Evolutionary conservation across 2,888 invertebrate genomes (phyloP).

Genomic region (Harpalus rufipes): DNA sequence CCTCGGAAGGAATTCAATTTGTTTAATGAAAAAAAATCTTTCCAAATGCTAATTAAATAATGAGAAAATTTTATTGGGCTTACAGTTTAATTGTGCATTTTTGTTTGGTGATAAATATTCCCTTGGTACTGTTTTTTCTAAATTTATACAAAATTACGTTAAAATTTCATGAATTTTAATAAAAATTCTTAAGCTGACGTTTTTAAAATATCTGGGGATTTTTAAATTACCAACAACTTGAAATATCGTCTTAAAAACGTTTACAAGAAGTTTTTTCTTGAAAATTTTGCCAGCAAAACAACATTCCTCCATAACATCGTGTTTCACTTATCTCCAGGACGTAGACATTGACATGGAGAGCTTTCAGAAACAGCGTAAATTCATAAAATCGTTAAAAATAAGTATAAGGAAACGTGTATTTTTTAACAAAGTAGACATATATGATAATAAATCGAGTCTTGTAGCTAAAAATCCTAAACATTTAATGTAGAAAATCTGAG

Average conservation of each 20-base stretch:
- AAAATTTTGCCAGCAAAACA: constrained; percentile 15
- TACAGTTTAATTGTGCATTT: constrained; percentile 37
- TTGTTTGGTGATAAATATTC: constrained; percentile 48
- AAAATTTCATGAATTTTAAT: constrained; percentile 48
- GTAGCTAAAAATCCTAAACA: no score
- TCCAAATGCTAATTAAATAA: constrained; percentile 27
- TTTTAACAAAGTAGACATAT: neutral
- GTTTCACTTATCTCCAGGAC: neutral
- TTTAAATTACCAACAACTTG: constrained; percentile 45
- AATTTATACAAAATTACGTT: constrained; percentile 35
- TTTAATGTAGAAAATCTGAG: no score
- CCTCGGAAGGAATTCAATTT: constrained; percentile 42
- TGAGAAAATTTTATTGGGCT: constrained; percentile 30
- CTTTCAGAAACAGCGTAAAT: neutral
- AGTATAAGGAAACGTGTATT: no score
- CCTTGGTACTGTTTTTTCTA: constrained; percentile 10
- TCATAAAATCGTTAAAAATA: neutral
- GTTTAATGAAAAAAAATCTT: constrained; percentile 49
- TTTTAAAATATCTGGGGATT: constrained; percentile 37
- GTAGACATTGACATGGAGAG: neutral
- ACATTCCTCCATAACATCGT: neutral
- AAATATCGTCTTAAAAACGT: constrained; percentile 43
- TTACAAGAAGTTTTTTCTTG: constrained; percentile 12
- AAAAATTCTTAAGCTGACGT: constrained; percentile 42
- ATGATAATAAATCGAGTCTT: neutral